Evolutionary conservation across 2,888 invertebrate genomes (phyloP), one percentile per base, ranked within the genome.

Genomic region (Mylabris sibirica): DNA sequence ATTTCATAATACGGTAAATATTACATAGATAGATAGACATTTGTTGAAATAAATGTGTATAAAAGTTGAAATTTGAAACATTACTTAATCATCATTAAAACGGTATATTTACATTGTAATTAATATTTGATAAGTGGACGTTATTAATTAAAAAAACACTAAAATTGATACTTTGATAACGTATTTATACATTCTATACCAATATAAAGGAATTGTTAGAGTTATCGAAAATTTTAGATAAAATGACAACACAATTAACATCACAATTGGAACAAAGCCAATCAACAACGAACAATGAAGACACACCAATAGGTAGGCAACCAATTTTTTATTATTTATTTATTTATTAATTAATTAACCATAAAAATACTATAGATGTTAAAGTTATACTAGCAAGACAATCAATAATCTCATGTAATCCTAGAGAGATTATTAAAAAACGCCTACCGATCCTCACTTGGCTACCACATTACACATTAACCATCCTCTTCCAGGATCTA

Each of bases 401-500:
- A 24, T 57, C 57, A 3, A 12, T 1, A 22, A 8, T 17, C 17
- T 22, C 22, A 3, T 57, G 57, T 3, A 74, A 93, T 93, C 0
- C 79, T 94, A 49, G 35, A 22, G 14, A 68, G 11, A 64, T 81
- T 41, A 68, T 84, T 22, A 82, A 80, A 68, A 75, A 87, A 70
- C 83, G 89, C 64, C 26, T 75, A 22, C 90, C 91, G 0, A 87
- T 90, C 72, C 69, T 89, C 1, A 79, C 76, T 59, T 91, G 91
- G 90, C 83, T 89, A 59, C 88, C 86, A 67, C 82, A 80, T 38
- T 91, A 91, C 83, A 87, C 87, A 64, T 72, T 85, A 35, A 84
- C 84, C 14, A 86, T 87, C 24, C 87, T 88, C 3, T 83, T 90
- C 59, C 88, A 90, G 1, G 93, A 93, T 82, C 77, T 91, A 57